These are phyloP conservation scores for Ibidorhyncha struthersii DNA, from an alignment of 2,113 vertebrate genomes.

Conservation along the genomic window DNA sequence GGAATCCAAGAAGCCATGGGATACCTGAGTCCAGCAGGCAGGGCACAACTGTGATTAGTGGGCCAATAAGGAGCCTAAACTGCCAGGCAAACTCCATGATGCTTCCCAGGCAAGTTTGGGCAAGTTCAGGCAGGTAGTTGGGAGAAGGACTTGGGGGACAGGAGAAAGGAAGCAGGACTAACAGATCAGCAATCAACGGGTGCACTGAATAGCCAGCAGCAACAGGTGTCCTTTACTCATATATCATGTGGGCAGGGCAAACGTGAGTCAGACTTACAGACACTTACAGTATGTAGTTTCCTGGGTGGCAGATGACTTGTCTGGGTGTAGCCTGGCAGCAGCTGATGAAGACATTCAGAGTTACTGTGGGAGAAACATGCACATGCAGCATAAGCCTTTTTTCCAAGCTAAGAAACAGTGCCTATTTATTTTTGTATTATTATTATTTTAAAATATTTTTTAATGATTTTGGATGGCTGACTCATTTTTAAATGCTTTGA, in stretches of 20 bases:
- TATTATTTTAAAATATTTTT: neutral
- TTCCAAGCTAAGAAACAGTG: neutral
- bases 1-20: neutral
- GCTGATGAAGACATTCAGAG: conserved; percentile 6
- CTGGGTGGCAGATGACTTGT: neutral
- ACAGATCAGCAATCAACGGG: neutral
- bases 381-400: neutral
- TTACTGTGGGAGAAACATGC: neutral
- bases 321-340: conserved; percentile 27
- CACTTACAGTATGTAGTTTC: neutral
- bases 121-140: neutral
- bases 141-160: neutral
- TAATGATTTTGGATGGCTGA: neutral
- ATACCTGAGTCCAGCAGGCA: neutral
- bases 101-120: neutral
- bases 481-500: neutral
- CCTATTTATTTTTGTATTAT: neutral
- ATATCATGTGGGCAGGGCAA: neutral
- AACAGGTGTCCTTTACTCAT: conserved; percentile 41
- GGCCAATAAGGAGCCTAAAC: neutral
- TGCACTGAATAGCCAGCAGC: neutral
- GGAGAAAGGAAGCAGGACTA: neutral
- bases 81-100: neutral
- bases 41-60: neutral
- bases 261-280: conserved; percentile 7